Evolutionary conservation across 2,113 vertebrate genomes (phyloP).

Genomic region (Aix galericulata): DNA sequence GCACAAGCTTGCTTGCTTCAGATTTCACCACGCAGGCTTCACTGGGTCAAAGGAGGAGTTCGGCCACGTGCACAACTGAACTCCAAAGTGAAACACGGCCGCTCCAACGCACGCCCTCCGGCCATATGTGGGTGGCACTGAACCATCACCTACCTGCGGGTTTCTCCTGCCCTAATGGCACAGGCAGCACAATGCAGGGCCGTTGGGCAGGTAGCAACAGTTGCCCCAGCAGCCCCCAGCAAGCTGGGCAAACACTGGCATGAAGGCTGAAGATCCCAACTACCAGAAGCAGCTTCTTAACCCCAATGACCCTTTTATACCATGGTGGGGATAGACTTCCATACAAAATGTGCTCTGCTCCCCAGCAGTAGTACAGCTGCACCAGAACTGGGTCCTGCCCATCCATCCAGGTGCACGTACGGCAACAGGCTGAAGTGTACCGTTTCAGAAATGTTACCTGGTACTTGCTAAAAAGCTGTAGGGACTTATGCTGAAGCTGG

Average conservation of each 20-base stretch:
- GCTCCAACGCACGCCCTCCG: background rate
- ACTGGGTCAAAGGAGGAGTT: background rate
- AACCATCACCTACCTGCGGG: background rate
- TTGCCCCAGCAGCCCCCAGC: background rate
- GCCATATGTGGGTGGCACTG: background rate
- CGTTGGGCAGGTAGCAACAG: background rate
- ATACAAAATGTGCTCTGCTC: background rate
- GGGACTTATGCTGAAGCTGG: no score
- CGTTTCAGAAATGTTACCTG: background rate
- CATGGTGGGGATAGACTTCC: rapidly evolving
- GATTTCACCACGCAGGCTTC: rapidly evolving
- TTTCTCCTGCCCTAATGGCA: background rate
- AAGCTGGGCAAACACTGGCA: background rate
- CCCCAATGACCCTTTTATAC: background rate
- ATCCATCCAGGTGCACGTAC: background rate
- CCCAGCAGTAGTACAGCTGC: background rate
- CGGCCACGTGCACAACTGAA: background rate
- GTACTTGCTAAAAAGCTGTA: background rate
- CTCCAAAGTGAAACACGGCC: background rate
- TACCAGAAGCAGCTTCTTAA: background rate
- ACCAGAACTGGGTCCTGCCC: background rate
- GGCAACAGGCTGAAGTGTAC: background rate
- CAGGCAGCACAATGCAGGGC: background rate
- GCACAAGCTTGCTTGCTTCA: rapidly evolving
- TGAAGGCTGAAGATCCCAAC: background rate